Conservation (phyloP, 2,888 invertebrate species). For the Parnassius mnemosyne region DNA sequence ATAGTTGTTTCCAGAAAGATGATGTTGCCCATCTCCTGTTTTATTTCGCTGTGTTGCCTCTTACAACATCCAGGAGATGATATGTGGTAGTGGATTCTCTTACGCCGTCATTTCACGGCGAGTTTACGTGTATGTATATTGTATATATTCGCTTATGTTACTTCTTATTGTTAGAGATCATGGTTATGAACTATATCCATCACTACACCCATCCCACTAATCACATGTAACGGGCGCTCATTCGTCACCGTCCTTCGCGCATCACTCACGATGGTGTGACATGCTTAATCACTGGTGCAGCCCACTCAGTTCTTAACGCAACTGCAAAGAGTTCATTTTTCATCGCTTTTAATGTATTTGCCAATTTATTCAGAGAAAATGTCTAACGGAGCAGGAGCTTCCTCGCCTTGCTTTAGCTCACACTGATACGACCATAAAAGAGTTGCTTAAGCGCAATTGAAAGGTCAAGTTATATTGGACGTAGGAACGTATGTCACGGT, state of each 20-base stretch:
- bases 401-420: slow-evolving; percentile 28
- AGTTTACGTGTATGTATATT: too few species aligned
- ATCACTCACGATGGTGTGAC: slow-evolving; percentile 63
- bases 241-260: slow-evolving; percentile 59
- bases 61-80: too few species aligned
- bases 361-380: slow-evolving; percentile 44
- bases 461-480: slow-evolving; percentile 45
- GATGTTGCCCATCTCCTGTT: too few species aligned
- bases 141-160: too few species aligned
- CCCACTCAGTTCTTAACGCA: slow-evolving; percentile 31
- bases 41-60: too few species aligned
- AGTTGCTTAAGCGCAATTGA: slow-evolving; percentile 14
- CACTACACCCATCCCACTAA: slow-evolving; percentile 54
- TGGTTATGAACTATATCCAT: background rate
- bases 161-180: too few species aligned
- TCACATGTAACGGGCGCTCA: slow-evolving; percentile 65
- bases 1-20: too few species aligned
- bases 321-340: slow-evolving; percentile 41
- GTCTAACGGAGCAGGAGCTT: slow-evolving; percentile 48
- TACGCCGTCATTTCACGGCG: too few species aligned
- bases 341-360: slow-evolving; percentile 28
- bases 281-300: slow-evolving; percentile 34
- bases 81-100: too few species aligned
- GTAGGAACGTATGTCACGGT: slow-evolving; percentile 67
- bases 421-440: slow-evolving; percentile 19